A percentile compares a stretch with the other conserved stretches of the same genome.
Conservation (phyloP, 2,797 vertebrate species). For the Myotis myotis region DNA sequence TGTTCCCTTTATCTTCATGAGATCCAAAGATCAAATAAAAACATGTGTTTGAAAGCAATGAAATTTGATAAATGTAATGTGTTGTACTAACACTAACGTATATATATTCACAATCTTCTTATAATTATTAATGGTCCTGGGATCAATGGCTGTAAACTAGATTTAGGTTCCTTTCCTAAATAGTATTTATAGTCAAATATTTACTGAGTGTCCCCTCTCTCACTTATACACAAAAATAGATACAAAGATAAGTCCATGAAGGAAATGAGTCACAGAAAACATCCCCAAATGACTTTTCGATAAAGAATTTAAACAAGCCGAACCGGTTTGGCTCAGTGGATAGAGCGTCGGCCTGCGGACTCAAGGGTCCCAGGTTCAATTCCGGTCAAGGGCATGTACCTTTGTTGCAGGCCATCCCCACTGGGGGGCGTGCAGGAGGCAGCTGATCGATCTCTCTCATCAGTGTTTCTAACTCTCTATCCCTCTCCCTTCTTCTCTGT, state of each 20-base stretch:
- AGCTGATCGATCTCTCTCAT: too few species aligned
- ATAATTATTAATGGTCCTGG: neutral
- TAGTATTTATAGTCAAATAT: neutral
- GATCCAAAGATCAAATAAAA: neutral
- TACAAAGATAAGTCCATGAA: neutral
- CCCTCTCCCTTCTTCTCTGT: too few species aligned
- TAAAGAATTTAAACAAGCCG: constrained; percentile 30
- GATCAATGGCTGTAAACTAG: neutral
- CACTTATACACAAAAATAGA: neutral
- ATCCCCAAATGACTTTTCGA: neutral
- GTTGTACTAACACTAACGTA: neutral
- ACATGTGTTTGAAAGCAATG: neutral
- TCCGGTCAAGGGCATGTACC: too few species aligned
- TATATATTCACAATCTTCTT: neutral
- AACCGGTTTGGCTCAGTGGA: too few species aligned
- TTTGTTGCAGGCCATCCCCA: too few species aligned
- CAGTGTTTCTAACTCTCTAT: too few species aligned
- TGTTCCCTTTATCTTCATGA: constrained; percentile 1
- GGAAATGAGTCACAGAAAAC: neutral
- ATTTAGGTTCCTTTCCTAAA: neutral
- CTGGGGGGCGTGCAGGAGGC: too few species aligned
- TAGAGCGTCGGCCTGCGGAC: too few species aligned
- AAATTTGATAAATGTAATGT: neutral
- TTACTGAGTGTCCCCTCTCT: neutral
- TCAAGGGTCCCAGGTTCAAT: too few species aligned